A percentile compares a stretch with the other conserved stretches of the same genome.
phyloP scores from a whole-genome alignment of 2,888 invertebrate species.

The Drosophila kambysellisi region DNA sequence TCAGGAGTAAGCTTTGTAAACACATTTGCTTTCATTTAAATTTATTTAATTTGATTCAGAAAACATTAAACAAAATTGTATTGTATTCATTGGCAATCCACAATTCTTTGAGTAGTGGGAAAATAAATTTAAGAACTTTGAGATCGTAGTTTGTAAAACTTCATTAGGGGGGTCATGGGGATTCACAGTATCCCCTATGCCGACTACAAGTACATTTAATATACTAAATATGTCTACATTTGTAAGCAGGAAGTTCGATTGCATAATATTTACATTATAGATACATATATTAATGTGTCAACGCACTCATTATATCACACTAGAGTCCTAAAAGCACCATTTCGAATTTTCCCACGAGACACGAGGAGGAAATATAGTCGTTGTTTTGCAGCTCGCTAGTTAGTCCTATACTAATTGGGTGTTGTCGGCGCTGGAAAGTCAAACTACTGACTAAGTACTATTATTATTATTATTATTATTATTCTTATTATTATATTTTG shows the following conservation, averaged over 20 bases:
- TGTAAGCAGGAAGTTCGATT: background rate
- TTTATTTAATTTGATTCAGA: background rate
- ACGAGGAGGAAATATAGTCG: conserved; percentile 39
- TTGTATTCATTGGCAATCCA: conserved; percentile 16
- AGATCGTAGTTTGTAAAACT: background rate
- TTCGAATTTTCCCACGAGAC: conserved; percentile 61
- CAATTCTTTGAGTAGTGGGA: background rate
- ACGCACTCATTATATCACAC: conserved; percentile 13
- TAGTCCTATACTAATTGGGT: conserved; percentile 22
- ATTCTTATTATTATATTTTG: background rate
- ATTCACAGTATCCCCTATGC: background rate
- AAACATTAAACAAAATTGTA: background rate
- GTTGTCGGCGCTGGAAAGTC: conserved; percentile 27
- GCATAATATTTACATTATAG: background rate
- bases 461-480: background rate
- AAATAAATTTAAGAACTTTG: background rate
- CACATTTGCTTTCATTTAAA: background rate
- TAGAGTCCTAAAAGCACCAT: conserved; percentile 31
- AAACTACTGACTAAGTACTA: background rate
- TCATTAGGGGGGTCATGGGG: background rate
- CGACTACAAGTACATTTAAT: conserved; percentile 1
- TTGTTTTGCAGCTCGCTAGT: conserved; percentile 51
- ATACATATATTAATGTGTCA: background rate
- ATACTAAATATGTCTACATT: background rate
- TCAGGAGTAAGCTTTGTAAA: background rate